These are phyloP conservation scores for Rynchops niger DNA, from an alignment of 2,113 vertebrate species.

Conservation along the genomic window DNA sequence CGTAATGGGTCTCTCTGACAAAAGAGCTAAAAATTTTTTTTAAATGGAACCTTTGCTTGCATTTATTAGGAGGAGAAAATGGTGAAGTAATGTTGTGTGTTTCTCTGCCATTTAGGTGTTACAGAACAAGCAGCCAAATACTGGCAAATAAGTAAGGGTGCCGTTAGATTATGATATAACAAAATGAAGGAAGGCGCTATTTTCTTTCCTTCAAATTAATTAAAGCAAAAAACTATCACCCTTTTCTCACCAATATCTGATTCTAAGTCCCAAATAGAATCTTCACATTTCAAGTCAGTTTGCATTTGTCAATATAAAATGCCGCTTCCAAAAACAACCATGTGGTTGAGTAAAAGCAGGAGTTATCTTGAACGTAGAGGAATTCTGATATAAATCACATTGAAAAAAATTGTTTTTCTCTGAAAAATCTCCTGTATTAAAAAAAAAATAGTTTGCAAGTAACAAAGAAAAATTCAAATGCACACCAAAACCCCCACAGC, in stretches of 20 bases:
- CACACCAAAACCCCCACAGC: fast-evolving
- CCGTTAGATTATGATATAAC: not conserved
- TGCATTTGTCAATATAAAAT: not conserved
- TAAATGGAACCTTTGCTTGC: not conserved
- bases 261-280: not conserved
- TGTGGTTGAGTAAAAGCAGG: not conserved
- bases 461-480: not conserved
- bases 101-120: not conserved
- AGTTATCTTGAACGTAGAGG: not conserved
- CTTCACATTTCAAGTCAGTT: not conserved
- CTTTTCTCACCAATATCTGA: not conserved
- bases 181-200: not conserved
- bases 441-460: not conserved
- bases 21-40: not conserved
- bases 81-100: not conserved
- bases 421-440: not conserved
- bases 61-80: not conserved
- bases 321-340: not conserved
- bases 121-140: not conserved
- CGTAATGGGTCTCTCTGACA: not conserved
- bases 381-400: not conserved
- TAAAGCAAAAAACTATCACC: not conserved
- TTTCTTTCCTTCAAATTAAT: not conserved
- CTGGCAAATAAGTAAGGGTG: not conserved
- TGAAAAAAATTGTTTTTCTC: not conserved